phyloP scores from a whole-genome alignment of 35 echinoderm and acorn worm species.

The Amphiura filiformis region DNA sequence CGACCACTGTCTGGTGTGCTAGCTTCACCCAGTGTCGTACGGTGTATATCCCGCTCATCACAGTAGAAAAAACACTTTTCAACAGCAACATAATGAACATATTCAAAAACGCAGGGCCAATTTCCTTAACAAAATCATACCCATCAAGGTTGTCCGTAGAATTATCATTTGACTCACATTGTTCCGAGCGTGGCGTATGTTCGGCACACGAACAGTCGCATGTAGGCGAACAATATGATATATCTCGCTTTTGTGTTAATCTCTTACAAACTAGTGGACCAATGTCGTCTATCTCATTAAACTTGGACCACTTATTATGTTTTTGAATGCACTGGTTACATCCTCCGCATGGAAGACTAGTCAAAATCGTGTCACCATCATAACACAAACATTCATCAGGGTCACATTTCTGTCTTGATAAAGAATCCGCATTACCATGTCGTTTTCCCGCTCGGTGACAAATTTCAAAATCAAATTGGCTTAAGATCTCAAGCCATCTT shows the following conservation, averaged over 20 bases:
- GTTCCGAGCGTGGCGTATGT: no score
- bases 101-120: not conserved
- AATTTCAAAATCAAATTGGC: constrained; percentile 51
- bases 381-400: constrained; percentile 44
- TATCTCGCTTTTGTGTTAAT: not conserved
- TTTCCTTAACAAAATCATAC: not conserved
- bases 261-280: constrained; percentile 5
- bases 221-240: no score
- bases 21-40: no score
- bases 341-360: constrained; percentile 21
- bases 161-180: not conserved
- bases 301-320: constrained; percentile 25
- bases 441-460: constrained; percentile 46
- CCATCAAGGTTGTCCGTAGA: not conserved
- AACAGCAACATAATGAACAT: no score
- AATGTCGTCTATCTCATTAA: constrained; percentile 31
- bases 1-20: no score
- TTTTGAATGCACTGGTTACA: not conserved
- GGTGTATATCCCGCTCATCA: no score
- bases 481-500: constrained; percentile 51
- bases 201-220: no score
- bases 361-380: constrained; percentile 35
- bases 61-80: no score
- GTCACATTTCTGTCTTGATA: constrained; percentile 32
- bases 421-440: constrained; percentile 35